Base-by-base conservation (phyloP, 2,113 vertebrate genomes). In the Phaethon lepturus region DNA sequence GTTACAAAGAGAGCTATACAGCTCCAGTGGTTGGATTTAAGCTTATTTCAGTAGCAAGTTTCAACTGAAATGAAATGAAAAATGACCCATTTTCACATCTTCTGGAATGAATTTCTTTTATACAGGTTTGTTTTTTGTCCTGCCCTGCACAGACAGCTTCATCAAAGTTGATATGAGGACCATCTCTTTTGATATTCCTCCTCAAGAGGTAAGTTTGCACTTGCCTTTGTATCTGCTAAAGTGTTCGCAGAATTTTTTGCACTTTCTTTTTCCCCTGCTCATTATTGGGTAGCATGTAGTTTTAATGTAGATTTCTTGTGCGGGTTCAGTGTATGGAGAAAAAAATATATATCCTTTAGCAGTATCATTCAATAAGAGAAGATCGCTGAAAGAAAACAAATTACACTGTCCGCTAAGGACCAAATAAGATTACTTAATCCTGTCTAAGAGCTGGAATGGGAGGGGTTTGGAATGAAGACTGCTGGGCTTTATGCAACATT, bases 111-210 rank as follows among this genome's bases (percentile, higher is more conserved):
- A 7, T 24, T 81, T 72, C 45, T 82, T 71, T 85, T 90, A 67
- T 84, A n/a, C 98, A 99, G 99, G 99, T 72, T 96, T 99, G 94
- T 99, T 99, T 98, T 99, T 99, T 23, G 92, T 99, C 95, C 95
- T 99, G 95, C 99, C 99, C 3, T 99, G 99, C 98, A 99, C 99
- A 3, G 99, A 99, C 98, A 99, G 97, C 97, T 99, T 99, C 87
- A 99, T 99, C 96, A 99, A 99, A 59, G 99, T 99, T 97, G 99
- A 99, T 98, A 99, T 99, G 99, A 99, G 99, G 85, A 99, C 99
- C 50, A 98, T 99, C 94, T 99, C 99, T 31, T 99, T 99, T 17
- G 99, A 99, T 90, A 99, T 99, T 83, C 99, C 99, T 20, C 99
- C 99, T 11, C 99, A 99, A 92, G 99, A 99, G 99, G 99, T 99